Percentiles rank a stretch among this genome's conserved stretches.
phyloP scores from a whole-genome alignment of 2,888 invertebrate genomes.

The Willowsia nigromaculata region DNA sequence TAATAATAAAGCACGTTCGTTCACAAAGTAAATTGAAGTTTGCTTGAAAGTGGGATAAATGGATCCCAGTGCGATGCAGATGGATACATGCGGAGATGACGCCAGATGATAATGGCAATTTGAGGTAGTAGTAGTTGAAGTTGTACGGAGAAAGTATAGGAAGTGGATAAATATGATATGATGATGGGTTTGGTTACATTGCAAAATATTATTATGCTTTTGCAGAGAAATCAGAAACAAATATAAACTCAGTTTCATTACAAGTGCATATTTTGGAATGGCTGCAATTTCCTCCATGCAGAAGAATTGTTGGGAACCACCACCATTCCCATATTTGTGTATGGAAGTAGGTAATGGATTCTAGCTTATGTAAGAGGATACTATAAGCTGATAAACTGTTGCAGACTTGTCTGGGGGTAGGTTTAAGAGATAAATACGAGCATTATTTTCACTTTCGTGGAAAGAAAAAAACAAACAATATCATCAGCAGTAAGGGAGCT shows the following conservation, averaged over 20 bases:
- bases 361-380: neutral
- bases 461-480: neutral
- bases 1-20: neutral
- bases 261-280: neutral
- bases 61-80: slow-evolving; percentile 8
- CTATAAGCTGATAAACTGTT: neutral
- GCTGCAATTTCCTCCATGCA: neutral
- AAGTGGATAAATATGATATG: neutral
- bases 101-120: slow-evolving; percentile 1
- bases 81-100: neutral
- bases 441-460: neutral
- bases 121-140: neutral
- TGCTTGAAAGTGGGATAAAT: neutral
- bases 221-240: neutral
- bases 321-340: neutral
- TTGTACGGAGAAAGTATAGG: neutral
- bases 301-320: neutral
- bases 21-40: slow-evolving; percentile 17
- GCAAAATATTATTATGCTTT: neutral
- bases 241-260: neutral
- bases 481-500: neutral
- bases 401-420: neutral
- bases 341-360: neutral
- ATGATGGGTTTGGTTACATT: slow-evolving; percentile 10
- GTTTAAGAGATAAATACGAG: neutral